Percentiles rank a stretch among this genome's conserved stretches.
phyloP scores from a whole-genome alignment of 2,797 vertebrate genomes.

The Amblyopsis hoosieri region DNA sequence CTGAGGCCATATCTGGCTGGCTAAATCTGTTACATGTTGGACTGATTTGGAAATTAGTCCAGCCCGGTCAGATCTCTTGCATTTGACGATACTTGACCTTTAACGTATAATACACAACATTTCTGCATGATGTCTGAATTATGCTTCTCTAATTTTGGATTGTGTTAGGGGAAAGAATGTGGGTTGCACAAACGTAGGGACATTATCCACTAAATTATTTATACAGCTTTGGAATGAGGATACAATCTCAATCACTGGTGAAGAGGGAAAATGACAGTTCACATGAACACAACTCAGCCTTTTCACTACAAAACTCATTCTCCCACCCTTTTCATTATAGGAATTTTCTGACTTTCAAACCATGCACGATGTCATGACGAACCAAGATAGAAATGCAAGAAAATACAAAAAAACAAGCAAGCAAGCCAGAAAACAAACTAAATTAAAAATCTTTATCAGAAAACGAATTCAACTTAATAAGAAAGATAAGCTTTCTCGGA shows the following conservation, averaged over 20 bases:
- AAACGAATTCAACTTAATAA: no score
- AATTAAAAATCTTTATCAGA: no score
- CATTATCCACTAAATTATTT: conserved; percentile 17
- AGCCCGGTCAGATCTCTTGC: no score
- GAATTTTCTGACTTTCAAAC: conserved; percentile 11
- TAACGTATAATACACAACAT: conserved; percentile 1
- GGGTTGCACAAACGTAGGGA: background rate
- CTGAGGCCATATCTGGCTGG: no score
- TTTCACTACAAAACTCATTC: background rate
- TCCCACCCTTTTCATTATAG: background rate
- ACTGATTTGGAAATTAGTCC: no score
- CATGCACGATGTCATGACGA: background rate
- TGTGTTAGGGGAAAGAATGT: conserved; percentile 16
- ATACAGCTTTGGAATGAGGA: conserved; percentile 7
- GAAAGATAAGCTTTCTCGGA: no score
- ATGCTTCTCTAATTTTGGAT: conserved; percentile 3
- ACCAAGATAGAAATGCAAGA: no score
- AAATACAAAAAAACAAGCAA: no score
- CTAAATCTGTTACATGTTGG: no score
- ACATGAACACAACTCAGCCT: background rate
- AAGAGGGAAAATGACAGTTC: conserved; percentile 12
- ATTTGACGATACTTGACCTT: background rate
- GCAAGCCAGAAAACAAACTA: background rate
- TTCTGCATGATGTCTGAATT: background rate
- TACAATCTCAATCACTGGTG: conserved; percentile 2